Conservation (phyloP, 1,140 invertebrate species). For the Cydia fagiglandana region DNA sequence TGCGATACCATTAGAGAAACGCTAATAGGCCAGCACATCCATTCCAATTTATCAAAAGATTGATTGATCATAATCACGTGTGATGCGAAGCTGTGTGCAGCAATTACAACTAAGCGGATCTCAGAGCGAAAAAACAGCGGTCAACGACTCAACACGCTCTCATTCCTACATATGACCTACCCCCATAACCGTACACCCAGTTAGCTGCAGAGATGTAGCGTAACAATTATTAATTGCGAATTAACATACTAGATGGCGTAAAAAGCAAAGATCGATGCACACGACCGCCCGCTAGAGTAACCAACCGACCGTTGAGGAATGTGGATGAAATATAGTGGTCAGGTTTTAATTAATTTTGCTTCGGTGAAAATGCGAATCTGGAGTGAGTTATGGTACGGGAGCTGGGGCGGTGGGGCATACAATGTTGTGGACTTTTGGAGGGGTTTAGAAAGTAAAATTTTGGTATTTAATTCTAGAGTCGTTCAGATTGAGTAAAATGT, state of each 20-base stretch:
- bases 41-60: slow-evolving; percentile 24
- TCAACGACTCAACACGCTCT: slow-evolving; percentile 19
- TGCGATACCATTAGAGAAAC: neutral
- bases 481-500: no score
- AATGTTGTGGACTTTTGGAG: neutral
- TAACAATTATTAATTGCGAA: slow-evolving; percentile 31
- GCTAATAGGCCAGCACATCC: neutral
- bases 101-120: slow-evolving; percentile 23
- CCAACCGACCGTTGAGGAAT: slow-evolving; percentile 23
- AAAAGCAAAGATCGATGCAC: slow-evolving; percentile 30
- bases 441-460: neutral
- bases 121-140: slow-evolving; percentile 10
- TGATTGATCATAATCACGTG: slow-evolving; percentile 27
- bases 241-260: slow-evolving; percentile 28
- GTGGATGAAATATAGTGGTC: slow-evolving; percentile 29
- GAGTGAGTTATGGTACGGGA: slow-evolving; percentile 21
- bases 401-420: slow-evolving; percentile 8
- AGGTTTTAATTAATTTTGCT: slow-evolving; percentile 28
- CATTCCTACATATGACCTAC: slow-evolving; percentile 26
- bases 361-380: slow-evolving; percentile 29
- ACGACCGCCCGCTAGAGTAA: slow-evolving; percentile 16
- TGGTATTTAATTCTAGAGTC: no score
- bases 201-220: slow-evolving; percentile 31
- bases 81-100: slow-evolving; percentile 15
- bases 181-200: slow-evolving; percentile 21